Base-by-base conservation (phyloP, 92 coral and sea anemone species). In the Isaurus tuberculatus region DNA sequence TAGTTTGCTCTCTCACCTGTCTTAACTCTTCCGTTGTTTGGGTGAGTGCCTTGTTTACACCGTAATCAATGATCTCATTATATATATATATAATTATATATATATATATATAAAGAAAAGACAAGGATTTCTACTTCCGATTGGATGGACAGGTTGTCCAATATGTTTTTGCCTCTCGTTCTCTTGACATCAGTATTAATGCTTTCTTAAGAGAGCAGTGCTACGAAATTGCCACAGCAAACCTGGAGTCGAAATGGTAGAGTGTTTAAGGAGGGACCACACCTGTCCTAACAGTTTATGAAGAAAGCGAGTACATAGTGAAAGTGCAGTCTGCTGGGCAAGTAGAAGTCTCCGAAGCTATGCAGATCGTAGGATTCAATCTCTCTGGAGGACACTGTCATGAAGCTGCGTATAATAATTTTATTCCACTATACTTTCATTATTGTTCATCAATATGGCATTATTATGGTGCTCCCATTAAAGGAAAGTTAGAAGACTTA, bases 251-350 rank as follows among this genome's bases (percentile, higher is more conserved):
- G 58, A 51, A 51, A 51, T 51, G 58, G 58, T 51, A 14, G 58
- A 48, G 55, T 48, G 55, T 48, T 48, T 48, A 48, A 48, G 11
- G 55, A 51, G 58, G 58, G 58, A 51, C 58, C 58, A 51, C 58
- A 51, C 5, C 58, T 51, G 58, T 51, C 58, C 58, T 51, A 51
- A 20, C 58, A 14, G 20, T 15, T 51, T 51, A 51, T 51, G 58
- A 51, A 48, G 55, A 48, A 16, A 20, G 58, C 20, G 58, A 51
- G 58, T 51, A 51, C 58, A 51, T 14, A 51, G 58, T 51, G 58
- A 51, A 51, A 51, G 58, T 51, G 58, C 58, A 51, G 58, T 51
- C 58, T 51, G 58, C 58, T 51, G 58, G 58, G 58, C 58, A 51
- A 51, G 58, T 51, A 51, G 58, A 51, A 51, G 58, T 51, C 58